Base-by-base conservation (phyloP, 2,888 invertebrate genomes). In the Conops quadrifasciatus region DNA sequence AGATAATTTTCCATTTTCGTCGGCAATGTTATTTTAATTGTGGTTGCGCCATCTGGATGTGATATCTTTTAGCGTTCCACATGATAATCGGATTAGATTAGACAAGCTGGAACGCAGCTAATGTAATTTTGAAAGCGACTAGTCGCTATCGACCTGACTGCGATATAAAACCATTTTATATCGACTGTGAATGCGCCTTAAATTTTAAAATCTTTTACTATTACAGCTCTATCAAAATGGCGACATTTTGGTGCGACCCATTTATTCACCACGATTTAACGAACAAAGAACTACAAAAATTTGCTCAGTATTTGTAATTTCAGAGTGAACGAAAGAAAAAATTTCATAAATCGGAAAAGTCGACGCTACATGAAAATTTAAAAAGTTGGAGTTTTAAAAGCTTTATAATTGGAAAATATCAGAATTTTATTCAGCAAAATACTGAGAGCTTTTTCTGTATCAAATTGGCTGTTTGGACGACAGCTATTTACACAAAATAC, bases 291-390 rank as follows among this genome's bases (percentile, higher is more conserved):
- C 69, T 59, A 73, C 49, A 47, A 58, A 70, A 73, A 67, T 65
- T 74, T 64, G 73, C 71, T 70, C 72, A 72, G 70, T 68, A 64
- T 72, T 73, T 71, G 67, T 72, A 70, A 72, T 66, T 67, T 74
- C 72, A 72, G 69, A 66, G 71, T 74, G 66, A 75, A 67, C 68
- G 72, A 72, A 73, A 65, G 56, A 60, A 71, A 73, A 73, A 73
- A 70, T 49, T 73, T 58, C 68, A 71, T 47, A 70, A 62, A 58
- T 64, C 67, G 71, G 74, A 71, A 73, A 76, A 77, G 73, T 76
- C 77, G 78, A 76, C 74, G 77, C 77, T 75, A 81, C 79, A 78
- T 77, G 77, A 76, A 71, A 69, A 72, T 71, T 74, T 75, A 19
- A 30, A 63, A 73, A 70, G 76, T 73, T 79, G 74, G 76, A 76